Evolutionary conservation across 1,140 invertebrate genomes (phyloP), one percentile per base, ranked within the genome.

Genomic region (Conus ventricosus): DNA sequence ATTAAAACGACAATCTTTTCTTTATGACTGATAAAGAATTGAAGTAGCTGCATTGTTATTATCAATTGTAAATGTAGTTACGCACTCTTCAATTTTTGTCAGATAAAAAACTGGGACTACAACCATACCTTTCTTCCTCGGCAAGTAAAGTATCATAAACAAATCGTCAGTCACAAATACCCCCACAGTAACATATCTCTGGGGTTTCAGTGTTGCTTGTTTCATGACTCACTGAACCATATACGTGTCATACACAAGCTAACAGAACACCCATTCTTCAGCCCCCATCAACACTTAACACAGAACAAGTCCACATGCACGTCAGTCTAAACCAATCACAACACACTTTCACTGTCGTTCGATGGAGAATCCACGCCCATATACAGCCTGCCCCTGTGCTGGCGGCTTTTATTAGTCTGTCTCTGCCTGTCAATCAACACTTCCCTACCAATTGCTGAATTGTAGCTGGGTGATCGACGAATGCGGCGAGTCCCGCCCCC

Each of bases 391-490:
- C 92, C 92, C 23, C 91, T 90, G 51, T 90, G 89, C 55, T 90
- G 91, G 71, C 91, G 88, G n/a, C 88, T 87, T 76, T 88, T 91
- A 15, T 85, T 76, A 11, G 11, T 6, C 76, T 75, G 84, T 85
- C 27, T 76, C 60, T 84, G 87, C 63, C 60, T 51, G n/a, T 85
- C 85, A 39, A 57, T 25, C 75, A 75, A 53, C 76, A 88, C 17
- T 39, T 89, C 82, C 87, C 89, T 63, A 88, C 89, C 80, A 23
- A 93, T 89, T 27, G 92, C 92, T 75, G 90, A 91, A 15, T 92
- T 92, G 86, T 93, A 93, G 85, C 92, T 93, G 1, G 92, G 91
- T 20, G 92, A 92, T 20, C 92, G 90, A n/a, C 90, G 83, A 17
- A 93, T 87, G 25, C 88, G 86, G 55, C 76, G 25, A 1, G 86